Evolutionary conservation across 1,140 invertebrate species (phyloP).

Genomic region (Caenorhabditis tropicalis): DNA sequence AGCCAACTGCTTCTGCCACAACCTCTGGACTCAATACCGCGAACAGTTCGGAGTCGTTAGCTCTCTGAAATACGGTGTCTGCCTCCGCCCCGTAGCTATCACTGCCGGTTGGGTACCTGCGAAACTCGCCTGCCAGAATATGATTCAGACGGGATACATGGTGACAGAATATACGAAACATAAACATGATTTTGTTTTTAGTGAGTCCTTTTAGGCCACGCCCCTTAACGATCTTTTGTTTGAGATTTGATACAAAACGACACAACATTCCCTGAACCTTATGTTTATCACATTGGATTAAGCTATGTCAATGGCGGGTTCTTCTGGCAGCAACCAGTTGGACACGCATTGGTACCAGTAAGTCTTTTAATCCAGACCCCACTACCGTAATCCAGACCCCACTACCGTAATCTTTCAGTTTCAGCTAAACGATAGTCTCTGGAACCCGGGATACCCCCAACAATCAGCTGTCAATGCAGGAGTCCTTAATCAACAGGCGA

Average conservation of each 20-base stretch:
- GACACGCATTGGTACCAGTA: not conserved
- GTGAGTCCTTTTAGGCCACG: not conserved
- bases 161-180: not conserved
- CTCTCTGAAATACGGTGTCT: not conserved
- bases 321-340: constrained; percentile 8
- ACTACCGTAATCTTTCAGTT: too few species aligned
- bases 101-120: not conserved
- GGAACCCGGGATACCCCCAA: constrained; percentile 3
- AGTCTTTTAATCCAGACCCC: too few species aligned
- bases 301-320: constrained; percentile 13
- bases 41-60: not conserved
- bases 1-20: constrained; percentile 15
- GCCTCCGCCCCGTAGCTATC: not conserved
- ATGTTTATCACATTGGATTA: constrained; percentile 25
- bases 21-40: not conserved
- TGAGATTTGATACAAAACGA: constrained; percentile 22
- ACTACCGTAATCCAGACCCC: not conserved
- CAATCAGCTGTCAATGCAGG: not conserved
- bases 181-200: constrained; percentile 29
- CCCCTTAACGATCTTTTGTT: not conserved
- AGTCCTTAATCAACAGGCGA: not conserved
- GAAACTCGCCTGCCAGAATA: not conserved
- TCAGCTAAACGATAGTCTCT: not conserved
- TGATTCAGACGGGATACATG: constrained; percentile 7
- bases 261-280: constrained; percentile 34